A percentile compares a stretch with the other conserved stretches of the same genome.
Conservation (phyloP, 2,113 vertebrate species). For the Hippocampus mohnikei region DNA sequence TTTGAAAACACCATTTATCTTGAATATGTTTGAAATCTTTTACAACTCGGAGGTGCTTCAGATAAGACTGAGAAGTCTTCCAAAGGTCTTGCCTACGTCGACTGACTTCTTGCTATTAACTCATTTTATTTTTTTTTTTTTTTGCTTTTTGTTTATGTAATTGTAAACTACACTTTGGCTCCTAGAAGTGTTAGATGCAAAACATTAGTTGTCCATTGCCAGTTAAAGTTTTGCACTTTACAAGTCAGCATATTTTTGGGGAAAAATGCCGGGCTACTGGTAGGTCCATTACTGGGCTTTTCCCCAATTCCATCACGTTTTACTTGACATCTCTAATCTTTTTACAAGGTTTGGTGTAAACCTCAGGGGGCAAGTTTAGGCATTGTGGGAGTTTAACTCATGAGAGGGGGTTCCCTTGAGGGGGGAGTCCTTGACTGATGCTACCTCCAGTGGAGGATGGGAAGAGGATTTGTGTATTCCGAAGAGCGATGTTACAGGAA, state of each 20-base stretch:
- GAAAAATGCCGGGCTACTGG: not conserved
- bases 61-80: not conserved
- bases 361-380: not conserved
- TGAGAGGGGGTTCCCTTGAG: not conserved
- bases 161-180: not conserved
- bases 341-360: not conserved
- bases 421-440: too few species aligned
- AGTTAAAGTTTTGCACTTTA: not conserved
- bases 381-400: not conserved
- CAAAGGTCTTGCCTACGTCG: not conserved
- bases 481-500: not conserved
- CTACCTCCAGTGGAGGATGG: too few species aligned
- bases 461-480: not conserved
- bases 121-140: not conserved
- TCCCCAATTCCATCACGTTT: not conserved
- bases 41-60: not conserved
- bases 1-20: not conserved
- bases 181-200: not conserved
- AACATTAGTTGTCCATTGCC: not conserved
- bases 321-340: not conserved
- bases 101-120: not conserved
- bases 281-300: not conserved
- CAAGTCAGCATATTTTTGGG: not conserved
- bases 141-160: not conserved
- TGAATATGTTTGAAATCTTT: not conserved